phyloP scores from a whole-genome alignment of 2,888 invertebrate species.

The Perithous albicinctus region DNA sequence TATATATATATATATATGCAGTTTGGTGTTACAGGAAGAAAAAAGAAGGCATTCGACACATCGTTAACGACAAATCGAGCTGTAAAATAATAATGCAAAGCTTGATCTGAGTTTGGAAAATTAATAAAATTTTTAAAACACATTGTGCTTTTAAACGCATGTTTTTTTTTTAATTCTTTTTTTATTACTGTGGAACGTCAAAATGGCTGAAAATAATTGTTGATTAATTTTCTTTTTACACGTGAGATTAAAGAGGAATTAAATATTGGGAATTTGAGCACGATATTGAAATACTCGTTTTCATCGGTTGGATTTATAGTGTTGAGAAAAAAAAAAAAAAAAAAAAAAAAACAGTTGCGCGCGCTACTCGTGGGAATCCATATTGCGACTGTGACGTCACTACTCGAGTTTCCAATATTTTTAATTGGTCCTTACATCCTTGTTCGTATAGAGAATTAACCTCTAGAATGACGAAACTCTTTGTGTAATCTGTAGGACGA shows the following conservation, averaged over 20 bases:
- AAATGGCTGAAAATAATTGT: too few species aligned
- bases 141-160: not conserved
- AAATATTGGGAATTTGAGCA: not conserved
- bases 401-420: not conserved
- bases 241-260: too few species aligned
- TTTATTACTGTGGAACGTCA: not conserved
- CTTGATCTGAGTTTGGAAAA: not conserved
- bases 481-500: not conserved
- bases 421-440: not conserved
- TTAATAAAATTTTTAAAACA: too few species aligned
- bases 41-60: not conserved
- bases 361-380: not conserved
- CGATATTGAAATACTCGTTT: not conserved
- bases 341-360: not conserved
- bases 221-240: too few species aligned
- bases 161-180: not conserved
- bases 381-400: conserved; percentile 3
- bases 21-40: too few species aligned
- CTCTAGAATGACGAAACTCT: not conserved
- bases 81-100: not conserved
- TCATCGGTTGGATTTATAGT: not conserved
- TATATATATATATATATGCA: too few species aligned
- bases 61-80: not conserved
- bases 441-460: not conserved
- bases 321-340: not conserved